Conservation (phyloP, 2,113 vertebrate species). For the Cyanoramphus novaezelandiae region DNA sequence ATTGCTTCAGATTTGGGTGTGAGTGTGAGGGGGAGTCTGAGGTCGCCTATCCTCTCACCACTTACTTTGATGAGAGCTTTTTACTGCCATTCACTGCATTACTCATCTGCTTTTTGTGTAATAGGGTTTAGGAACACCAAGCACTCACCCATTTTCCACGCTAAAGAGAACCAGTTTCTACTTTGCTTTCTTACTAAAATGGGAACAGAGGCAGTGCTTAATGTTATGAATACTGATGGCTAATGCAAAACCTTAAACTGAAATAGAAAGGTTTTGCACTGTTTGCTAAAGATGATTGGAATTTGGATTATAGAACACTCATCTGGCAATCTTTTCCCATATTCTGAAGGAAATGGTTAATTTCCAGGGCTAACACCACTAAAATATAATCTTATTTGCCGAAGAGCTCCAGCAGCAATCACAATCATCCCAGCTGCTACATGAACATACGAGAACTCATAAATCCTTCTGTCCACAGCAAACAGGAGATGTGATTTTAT, state of each 20-base stretch:
- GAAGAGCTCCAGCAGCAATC: not conserved
- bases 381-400: not conserved
- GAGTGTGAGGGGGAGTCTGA: not conserved
- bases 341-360: not conserved
- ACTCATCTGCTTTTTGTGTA: not conserved
- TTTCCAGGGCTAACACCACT: not conserved
- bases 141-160: not conserved
- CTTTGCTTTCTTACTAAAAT: not conserved
- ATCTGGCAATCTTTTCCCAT: not conserved
- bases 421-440: not conserved
- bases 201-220: not conserved
- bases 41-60: fast-evolving
- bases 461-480: not conserved
- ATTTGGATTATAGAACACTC: not conserved
- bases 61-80: not conserved
- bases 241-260: not conserved
- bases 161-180: not conserved
- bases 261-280: not conserved
- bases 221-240: not conserved
- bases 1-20: not conserved
- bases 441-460: not conserved
- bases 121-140: not conserved
- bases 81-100: not conserved
- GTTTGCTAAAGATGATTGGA: not conserved
- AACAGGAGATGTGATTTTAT: not conserved